phyloP scores from a whole-genome alignment of 1,140 invertebrate species.

The Dendrolimus kikuchii region DNA sequence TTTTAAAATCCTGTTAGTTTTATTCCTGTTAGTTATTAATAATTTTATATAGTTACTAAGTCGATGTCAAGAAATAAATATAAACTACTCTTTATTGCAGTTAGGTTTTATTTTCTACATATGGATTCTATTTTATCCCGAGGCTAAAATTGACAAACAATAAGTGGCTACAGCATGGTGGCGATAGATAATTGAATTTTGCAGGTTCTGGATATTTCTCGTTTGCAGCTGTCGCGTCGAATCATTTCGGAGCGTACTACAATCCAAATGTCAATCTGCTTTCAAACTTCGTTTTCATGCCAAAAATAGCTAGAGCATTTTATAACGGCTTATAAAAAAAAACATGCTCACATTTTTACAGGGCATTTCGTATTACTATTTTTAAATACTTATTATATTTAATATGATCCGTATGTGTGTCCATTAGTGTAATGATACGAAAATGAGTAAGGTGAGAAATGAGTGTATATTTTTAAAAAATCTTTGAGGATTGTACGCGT shows the following conservation, averaged over 20 bases:
- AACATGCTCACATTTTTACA: not conserved
- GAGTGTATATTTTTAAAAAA: no score
- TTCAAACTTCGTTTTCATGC: constrained; percentile 22
- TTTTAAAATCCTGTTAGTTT: not conserved
- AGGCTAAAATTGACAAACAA: constrained; percentile 11
- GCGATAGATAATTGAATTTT: constrained; percentile 14
- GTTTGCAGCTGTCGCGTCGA: constrained; percentile 15
- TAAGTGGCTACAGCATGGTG: constrained; percentile 4
- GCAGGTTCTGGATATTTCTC: constrained; percentile 14
- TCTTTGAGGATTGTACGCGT: no score
- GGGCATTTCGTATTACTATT: no score
- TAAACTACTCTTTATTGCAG: no score
- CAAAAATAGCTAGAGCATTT: constrained; percentile 19
- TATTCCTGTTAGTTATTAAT: not conserved
- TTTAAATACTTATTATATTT: no score
- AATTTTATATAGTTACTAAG: not conserved
- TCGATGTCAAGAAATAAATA: constrained; percentile 6
- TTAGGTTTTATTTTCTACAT: no score
- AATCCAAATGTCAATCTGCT: constrained; percentile 25
- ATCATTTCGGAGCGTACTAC: constrained; percentile 14
- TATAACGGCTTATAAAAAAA: not conserved
- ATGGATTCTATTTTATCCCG: not conserved
- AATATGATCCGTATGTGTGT: no score
- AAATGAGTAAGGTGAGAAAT: no score
- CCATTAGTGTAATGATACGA: no score